A percentile compares a stretch with the other conserved stretches of the same genome.
These are phyloP conservation scores for Centropus unirufus DNA, from an alignment of 2,113 vertebrate species.

Conservation along the genomic window DNA sequence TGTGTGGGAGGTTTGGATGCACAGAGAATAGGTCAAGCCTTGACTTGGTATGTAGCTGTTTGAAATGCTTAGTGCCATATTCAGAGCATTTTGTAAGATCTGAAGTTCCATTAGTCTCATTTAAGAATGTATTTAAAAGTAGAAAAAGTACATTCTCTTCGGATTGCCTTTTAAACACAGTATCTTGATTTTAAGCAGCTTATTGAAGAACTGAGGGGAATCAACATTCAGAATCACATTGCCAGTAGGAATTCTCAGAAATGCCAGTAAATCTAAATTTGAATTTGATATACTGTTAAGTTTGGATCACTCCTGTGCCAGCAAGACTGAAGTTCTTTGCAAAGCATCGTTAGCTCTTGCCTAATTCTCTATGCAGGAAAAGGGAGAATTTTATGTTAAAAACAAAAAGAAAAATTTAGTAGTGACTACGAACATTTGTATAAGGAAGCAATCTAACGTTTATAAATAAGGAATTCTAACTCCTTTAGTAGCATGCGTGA, in stretches of 20 bases:
- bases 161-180: neutral
- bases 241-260: neutral
- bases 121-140: neutral
- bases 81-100: neutral
- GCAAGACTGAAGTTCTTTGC: neutral
- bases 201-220: constrained; percentile 19
- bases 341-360: constrained; percentile 45
- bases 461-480: neutral
- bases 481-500: neutral
- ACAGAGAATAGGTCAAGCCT: neutral
- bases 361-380: neutral
- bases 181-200: neutral
- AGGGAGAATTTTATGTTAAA: neutral
- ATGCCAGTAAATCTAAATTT: constrained; percentile 46
- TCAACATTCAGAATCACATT: constrained; percentile 2
- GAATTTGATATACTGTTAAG: constrained; percentile 36
- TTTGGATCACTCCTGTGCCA: constrained; percentile 26
- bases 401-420: neutral
- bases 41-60: neutral
- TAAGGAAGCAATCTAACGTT: neutral
- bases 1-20: neutral
- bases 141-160: neutral
- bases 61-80: constrained; percentile 17
- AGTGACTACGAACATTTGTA: constrained; percentile 1
- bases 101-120: neutral